Percentiles rank a stretch among this genome's conserved stretches.
phyloP scores from a whole-genome alignment of 2,797 vertebrate genomes.

The Microtus californicus region DNA sequence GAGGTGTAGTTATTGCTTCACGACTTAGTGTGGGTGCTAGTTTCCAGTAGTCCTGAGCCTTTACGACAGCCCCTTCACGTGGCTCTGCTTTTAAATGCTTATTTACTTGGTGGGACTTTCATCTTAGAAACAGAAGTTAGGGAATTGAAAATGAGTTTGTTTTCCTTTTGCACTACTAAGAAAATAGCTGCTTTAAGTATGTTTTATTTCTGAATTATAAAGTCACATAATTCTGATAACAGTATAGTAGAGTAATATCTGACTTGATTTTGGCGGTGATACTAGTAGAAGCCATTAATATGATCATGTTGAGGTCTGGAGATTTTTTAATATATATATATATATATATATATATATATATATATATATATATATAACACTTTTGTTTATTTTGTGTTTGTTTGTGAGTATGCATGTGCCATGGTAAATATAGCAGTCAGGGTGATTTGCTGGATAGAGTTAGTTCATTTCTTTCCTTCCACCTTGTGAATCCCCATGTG shows the following conservation, averaged over 20 bases:
- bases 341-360: too few species aligned
- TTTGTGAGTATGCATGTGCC: neutral
- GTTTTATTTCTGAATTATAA: conserved; percentile 42
- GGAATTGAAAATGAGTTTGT: neutral
- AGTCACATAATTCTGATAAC: conserved; percentile 35
- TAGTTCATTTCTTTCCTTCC: neutral
- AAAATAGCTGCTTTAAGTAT: conserved; percentile 57
- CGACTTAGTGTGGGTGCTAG: conserved; percentile 9
- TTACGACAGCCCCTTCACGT: conserved; percentile 20
- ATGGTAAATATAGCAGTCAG: neutral
- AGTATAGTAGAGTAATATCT: conserved; percentile 44
- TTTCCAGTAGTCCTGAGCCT: conserved; percentile 26
- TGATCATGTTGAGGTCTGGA: conserved; percentile 37
- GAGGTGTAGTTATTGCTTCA: neutral
- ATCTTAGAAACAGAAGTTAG: conserved; percentile 44
- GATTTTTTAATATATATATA: neutral
- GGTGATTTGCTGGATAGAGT: neutral
- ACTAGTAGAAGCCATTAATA: conserved; percentile 48
- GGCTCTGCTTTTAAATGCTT: conserved; percentile 26
- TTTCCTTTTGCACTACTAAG: conserved; percentile 25
- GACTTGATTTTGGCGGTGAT: conserved; percentile 23
- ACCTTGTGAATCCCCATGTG: neutral
- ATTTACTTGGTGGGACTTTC: conserved; percentile 21
- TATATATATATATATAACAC: neutral
- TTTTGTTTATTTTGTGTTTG: neutral